phyloP scores from a whole-genome alignment of 2,797 vertebrate genomes.

The Pipistrellus pipistrellus region DNA sequence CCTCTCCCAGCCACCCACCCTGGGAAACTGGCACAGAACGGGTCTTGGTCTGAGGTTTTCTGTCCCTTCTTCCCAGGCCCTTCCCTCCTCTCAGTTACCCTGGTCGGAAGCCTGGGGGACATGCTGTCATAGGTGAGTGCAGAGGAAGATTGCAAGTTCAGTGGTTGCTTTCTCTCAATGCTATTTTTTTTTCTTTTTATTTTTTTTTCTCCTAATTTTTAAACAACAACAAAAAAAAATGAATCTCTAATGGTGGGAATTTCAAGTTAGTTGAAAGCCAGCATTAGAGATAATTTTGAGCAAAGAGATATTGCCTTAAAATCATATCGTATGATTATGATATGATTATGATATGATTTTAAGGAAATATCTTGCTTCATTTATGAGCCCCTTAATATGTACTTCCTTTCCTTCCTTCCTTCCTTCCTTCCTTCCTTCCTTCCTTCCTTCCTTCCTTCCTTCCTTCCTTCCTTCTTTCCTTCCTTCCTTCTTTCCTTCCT shows the following conservation, averaged over 20 bases:
- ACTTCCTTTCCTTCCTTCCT: neutral
- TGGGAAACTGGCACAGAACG: neutral
- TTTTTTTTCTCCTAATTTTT: neutral
- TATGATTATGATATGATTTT: too few species aligned
- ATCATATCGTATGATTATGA: neutral
- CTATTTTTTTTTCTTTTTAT: neutral
- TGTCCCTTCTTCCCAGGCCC: neutral
- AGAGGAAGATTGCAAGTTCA: neutral
- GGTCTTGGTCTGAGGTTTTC: neutral
- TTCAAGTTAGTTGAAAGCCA: neutral
- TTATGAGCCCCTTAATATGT: neutral
- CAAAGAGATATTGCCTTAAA: neutral
- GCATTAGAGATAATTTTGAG: neutral
- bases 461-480: rapidly evolving
- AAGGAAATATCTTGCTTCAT: neutral
- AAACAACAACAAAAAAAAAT: too few species aligned
- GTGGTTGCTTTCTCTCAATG: neutral
- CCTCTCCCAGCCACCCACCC: neutral
- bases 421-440: neutral
- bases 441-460: neutral
- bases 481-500: too few species aligned
- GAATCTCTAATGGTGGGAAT: neutral
- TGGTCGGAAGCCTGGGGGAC: neutral
- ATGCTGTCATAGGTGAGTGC: neutral
- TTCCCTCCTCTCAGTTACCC: neutral